phyloP scores from a whole-genome alignment of 2,113 vertebrate species.

The Motacilla alba region DNA sequence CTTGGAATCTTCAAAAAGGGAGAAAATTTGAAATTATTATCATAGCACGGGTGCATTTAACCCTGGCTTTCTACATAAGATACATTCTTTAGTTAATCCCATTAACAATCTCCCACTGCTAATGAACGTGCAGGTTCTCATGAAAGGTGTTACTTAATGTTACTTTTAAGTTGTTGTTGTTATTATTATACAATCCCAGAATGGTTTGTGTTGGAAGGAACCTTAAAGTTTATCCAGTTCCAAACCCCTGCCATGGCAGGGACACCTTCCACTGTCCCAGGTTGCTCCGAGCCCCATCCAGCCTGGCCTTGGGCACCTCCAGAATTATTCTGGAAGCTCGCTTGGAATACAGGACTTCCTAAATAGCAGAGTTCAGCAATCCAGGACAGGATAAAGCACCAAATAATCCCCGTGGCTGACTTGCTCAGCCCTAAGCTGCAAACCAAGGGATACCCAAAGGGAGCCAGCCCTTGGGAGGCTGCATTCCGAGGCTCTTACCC shows the following conservation, averaged over 20 bases:
- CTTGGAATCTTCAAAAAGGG: conserved; percentile 78
- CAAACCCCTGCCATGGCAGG: not conserved
- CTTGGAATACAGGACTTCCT: not conserved
- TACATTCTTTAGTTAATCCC: not conserved
- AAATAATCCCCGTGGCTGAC: fast-evolving
- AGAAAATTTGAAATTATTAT: not conserved
- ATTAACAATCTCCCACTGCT: not conserved
- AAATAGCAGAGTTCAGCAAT: not conserved
- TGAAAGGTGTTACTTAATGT: not conserved
- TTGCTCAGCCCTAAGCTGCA: not conserved
- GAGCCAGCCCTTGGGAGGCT: fast-evolving
- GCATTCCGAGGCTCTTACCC: conserved; percentile 72
- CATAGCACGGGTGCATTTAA: not conserved
- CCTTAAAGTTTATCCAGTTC: not conserved
- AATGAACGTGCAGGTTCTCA: not conserved
- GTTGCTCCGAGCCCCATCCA: not conserved
- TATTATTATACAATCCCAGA: not conserved
- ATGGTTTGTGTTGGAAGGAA: not conserved
- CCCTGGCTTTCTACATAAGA: not conserved
- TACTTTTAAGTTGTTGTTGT: not conserved
- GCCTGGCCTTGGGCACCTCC: not conserved
- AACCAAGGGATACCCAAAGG: not conserved
- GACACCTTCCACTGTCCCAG: not conserved
- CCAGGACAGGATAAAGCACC: not conserved
- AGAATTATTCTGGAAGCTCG: not conserved